Conservation (phyloP, 1,140 invertebrate genomes). For the Drosophila repletoides region DNA sequence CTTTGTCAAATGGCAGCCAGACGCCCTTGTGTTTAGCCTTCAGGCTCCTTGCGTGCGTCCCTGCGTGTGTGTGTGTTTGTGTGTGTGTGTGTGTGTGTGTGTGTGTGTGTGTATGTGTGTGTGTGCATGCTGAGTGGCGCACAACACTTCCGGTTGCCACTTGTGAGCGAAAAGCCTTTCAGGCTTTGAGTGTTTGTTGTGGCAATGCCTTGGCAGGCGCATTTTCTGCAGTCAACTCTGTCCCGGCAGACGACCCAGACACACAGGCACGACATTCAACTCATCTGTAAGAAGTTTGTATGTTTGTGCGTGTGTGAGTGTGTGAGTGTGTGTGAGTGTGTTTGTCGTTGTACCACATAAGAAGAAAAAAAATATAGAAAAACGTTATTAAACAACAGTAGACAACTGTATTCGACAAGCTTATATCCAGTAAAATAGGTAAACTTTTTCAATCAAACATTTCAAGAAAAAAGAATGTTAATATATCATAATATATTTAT, state of each 20-base stretch:
- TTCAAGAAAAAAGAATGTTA: too few relatives aligned
- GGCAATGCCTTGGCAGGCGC: constrained; percentile 47
- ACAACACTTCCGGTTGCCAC: constrained; percentile 80
- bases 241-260: background rate
- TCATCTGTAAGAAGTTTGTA: too few relatives aligned
- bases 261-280: constrained; percentile 1
- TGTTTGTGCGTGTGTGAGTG: too few relatives aligned
- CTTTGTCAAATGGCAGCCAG: too few relatives aligned
- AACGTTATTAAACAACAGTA: too few relatives aligned
- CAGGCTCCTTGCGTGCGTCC: background rate
- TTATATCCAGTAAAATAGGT: too few relatives aligned
- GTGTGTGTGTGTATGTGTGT: constrained; percentile 20
- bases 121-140: constrained; percentile 66
- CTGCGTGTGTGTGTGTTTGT: constrained; percentile 7
- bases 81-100: constrained; percentile 7
- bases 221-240: constrained; percentile 17
- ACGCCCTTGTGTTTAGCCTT: background rate
- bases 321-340: too few relatives aligned
- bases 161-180: constrained; percentile 76
- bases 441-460: too few relatives aligned
- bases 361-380: constrained; percentile 34
- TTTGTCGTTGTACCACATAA: constrained; percentile 7
- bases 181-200: constrained; percentile 67
- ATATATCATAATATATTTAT: too few relatives aligned
- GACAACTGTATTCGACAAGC: too few relatives aligned